Base-by-base conservation (phyloP, 2,113 vertebrate genomes). In the Columba janthina region DNA sequence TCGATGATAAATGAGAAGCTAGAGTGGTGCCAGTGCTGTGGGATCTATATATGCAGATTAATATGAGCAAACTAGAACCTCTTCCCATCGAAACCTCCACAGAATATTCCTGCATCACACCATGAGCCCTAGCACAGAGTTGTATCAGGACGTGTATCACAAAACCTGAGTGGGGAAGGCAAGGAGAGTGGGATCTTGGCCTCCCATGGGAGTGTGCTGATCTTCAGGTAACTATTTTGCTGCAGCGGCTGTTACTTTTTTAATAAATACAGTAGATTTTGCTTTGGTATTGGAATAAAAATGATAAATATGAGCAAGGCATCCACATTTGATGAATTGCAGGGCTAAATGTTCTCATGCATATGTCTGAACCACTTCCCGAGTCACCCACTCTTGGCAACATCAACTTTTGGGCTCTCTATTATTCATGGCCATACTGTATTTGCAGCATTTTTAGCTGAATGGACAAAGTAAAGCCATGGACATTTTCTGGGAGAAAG, bases 351-450 rank as follows among this genome's bases (percentile, higher is more conserved):
- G 87, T 96, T 95, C 93, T 89, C 57, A 94, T 91, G 91, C 66
- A 91, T 97, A 94, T 91, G 91, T 91, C 95, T 97, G 77, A 93
- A 95, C 80, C 93, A 76, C 84, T 94, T 96, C 95, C 93, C 94
- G 93, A 96, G 87, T 95, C 95, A 95, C 91, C 87, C 87, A 54
- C 85, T 97, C 89, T 95, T 97, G 94, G 94, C 95, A 95, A 53
- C 53, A 92, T 84, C 69, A 77, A 21, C 79, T 86, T 95, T 94
- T 71, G 83, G 72, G 56, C 48, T 93, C 79, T 97, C 90, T 95
- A 81, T 96, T 96, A 97, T 97, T 97, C 95, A 95, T 92, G 65
- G 44, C 57, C 70, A 44, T 69, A 72, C 65, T 38, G 84, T 94
- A 82, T 91, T 92, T 85, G 73, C 81, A 61, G 36, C 44, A 75